These are phyloP conservation scores for Panulirus ornatus DNA, from an alignment of 1,140 invertebrate species.

Conservation along the genomic window DNA sequence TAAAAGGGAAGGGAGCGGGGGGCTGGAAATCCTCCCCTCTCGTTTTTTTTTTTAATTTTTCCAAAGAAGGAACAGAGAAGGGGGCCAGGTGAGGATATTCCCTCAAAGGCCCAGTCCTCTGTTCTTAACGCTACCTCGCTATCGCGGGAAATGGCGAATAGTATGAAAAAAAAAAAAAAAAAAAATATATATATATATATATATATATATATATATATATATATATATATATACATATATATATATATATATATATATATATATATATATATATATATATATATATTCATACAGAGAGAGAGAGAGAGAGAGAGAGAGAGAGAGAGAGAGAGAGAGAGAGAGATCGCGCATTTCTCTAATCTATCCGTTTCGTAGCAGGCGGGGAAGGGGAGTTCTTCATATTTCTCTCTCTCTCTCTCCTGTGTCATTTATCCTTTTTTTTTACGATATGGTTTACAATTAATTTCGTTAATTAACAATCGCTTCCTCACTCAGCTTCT, in stretches of 20 bases:
- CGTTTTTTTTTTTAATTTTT: too few species aligned
- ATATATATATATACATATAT: constrained; percentile 40
- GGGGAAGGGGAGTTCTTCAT: not conserved
- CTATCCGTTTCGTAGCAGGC: not conserved
- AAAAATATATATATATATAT: constrained; percentile 28
- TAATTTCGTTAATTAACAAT: not conserved
- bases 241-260: constrained; percentile 37
- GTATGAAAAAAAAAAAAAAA: too few species aligned
- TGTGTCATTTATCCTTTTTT: not conserved
- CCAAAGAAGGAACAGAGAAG: too few species aligned
- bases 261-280: constrained; percentile 9
- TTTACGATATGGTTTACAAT: not conserved
- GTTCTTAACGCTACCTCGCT: too few species aligned
- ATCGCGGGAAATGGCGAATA: too few species aligned
- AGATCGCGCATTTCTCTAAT: too few species aligned
- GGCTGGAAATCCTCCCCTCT: too few species aligned
- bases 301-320: not conserved
- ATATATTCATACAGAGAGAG: not conserved
- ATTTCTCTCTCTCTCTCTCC: constrained; percentile 24
- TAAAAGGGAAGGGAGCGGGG: too few species aligned
- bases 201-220: constrained; percentile 27
- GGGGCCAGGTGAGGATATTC: too few species aligned
- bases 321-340: not conserved
- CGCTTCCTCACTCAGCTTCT: not conserved
- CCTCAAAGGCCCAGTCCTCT: too few species aligned